Percentiles rank a stretch among this genome's conserved stretches.
phyloP scores from a whole-genome alignment of 2,113 vertebrate species.

The Grus americana region DNA sequence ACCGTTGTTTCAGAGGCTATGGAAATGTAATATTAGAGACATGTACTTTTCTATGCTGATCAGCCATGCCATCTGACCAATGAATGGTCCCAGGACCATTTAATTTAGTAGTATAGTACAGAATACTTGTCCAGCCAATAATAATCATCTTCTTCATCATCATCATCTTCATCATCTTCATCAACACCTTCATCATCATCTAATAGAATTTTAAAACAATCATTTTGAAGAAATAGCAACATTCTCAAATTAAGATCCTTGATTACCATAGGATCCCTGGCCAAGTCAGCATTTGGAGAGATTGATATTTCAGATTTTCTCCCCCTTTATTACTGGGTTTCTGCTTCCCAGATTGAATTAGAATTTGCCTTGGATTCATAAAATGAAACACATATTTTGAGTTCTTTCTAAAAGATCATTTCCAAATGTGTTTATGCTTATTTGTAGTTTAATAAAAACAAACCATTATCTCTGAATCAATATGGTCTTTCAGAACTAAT shows the following conservation, averaged over 20 bases:
- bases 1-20: rapidly evolving
- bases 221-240: background rate
- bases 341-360: background rate
- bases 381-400: background rate
- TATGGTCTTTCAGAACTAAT: background rate
- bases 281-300: background rate
- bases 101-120: background rate
- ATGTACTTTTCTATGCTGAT: background rate
- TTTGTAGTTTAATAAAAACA: background rate
- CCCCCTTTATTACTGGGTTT: background rate
- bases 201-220: background rate
- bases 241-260: background rate
- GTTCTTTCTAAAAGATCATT: background rate
- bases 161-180: background rate
- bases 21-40: background rate
- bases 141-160: background rate
- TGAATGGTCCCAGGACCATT: background rate
- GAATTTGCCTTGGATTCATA: background rate
- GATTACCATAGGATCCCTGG: background rate
- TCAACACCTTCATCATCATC: background rate
- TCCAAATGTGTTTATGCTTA: background rate
- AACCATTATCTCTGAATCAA: background rate
- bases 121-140: background rate
- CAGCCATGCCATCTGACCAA: background rate
- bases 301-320: background rate